These are phyloP conservation scores for Acanthosepion pharaonis DNA, from an alignment of 2,888 invertebrate genomes.

Conservation along the genomic window DNA sequence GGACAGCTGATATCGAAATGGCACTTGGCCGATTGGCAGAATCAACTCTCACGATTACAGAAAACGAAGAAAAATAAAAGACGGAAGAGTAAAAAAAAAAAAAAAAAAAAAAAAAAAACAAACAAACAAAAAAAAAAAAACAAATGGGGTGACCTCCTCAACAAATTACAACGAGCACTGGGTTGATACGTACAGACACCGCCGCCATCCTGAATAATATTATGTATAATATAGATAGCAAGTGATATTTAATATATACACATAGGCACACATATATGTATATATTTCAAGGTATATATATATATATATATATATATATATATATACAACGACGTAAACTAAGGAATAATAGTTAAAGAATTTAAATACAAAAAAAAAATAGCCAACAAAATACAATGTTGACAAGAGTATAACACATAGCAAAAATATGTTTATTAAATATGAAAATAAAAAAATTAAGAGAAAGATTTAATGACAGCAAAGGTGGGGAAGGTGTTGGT, in stretches of 20 bases:
- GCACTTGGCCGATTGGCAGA: too few relatives aligned
- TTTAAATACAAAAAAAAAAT: not conserved
- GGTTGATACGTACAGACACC: not conserved
- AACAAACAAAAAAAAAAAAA: too few relatives aligned
- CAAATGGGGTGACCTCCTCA: not conserved
- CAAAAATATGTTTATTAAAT: constrained; percentile 11
- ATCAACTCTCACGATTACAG: too few relatives aligned
- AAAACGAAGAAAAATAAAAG: too few relatives aligned
- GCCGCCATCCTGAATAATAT: not conserved
- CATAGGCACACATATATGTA: not conserved
- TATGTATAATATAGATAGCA: too few relatives aligned
- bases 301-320: not conserved
- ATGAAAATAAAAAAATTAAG: not conserved
- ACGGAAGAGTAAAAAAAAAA: too few relatives aligned
- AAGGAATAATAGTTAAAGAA: not conserved
- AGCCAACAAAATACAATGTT: not conserved
- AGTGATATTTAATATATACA: not conserved
- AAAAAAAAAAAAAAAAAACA: not conserved
- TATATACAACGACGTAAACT: not conserved
- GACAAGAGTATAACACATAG: not conserved
- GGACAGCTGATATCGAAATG: too few relatives aligned
- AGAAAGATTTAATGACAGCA: not conserved
- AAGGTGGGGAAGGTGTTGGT: not conserved
- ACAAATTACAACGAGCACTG: not conserved
- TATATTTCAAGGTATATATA: not conserved